Conservation (phyloP, 2,888 invertebrate genomes). For the Sinotaia quadrata region DNA sequence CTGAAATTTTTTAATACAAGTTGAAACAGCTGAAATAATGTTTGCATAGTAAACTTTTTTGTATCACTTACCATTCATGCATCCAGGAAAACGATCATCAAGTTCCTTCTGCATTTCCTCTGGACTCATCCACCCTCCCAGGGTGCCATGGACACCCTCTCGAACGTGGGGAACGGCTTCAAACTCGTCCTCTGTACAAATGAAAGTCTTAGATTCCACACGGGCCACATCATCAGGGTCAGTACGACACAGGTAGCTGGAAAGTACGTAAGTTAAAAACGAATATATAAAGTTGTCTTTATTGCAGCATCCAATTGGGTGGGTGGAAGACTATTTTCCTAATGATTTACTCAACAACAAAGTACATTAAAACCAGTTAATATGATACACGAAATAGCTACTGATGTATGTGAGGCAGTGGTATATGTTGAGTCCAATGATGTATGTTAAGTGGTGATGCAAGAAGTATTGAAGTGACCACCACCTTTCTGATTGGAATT, state of each 20-base stretch:
- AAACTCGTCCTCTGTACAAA: constrained; percentile 87
- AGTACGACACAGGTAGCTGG: constrained; percentile 91
- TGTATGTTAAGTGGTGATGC: no score
- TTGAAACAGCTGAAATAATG: no score
- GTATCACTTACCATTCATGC: constrained; percentile 77
- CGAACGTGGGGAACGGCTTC: constrained; percentile 88
- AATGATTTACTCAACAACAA: no score
- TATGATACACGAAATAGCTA: no score
- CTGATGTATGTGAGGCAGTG: no score
- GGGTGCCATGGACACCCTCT: constrained; percentile 85
- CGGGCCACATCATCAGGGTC: constrained; percentile 98
- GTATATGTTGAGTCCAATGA: no score
- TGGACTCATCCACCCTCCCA: constrained; percentile 94
- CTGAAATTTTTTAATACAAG: no score
- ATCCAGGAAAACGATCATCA: constrained; percentile 86
- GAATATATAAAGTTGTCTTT: neutral
- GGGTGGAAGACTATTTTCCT: no score
- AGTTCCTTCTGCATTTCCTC: constrained; percentile 85
- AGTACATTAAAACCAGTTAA: no score
- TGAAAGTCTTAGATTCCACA: constrained; percentile 96
- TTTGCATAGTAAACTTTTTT: no score
- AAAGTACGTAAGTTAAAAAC: constrained; percentile 7
- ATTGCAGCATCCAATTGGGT: neutral
- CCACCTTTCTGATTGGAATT: no score
- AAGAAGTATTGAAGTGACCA: no score